Base-by-base conservation (phyloP, 2,797 vertebrate genomes). In the Enteromius paludinosus region DNA sequence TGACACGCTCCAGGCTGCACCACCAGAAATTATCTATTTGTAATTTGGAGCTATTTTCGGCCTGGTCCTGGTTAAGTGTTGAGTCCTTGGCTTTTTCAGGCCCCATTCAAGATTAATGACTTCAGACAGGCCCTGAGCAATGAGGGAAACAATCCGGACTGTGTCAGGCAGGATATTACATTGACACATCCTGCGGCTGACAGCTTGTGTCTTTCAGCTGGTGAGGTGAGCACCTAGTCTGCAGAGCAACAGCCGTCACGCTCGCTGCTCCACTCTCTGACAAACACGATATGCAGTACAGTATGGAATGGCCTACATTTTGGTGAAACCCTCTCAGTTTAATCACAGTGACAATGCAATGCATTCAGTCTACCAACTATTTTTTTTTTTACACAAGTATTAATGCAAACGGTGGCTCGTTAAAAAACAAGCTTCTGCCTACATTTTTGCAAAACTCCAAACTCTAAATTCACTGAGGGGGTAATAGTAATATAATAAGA, bases 101-200 rank as follows among this genome's bases (percentile, higher is more conserved):
- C 90, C 87, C 87, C 81, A 88, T 87, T 86, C 79, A 90, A 92
- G 91, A 94, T 93, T 92, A 95, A 95, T 94, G 92, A 92, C 91
- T 93, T 91, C 82, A 93, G 94, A 94, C 93, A 93, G 90, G 93
- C 93, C 90, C 84, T 81, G 90, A 92, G 92, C 89, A 83, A 93
- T 84, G 91, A 92, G 88, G 89, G 93, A 94, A 94, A 94, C 93
- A 93, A 93, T 93, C 92, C 90, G 89, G 90, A 92, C 90, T 89
- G 91, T 94, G 93, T 95, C 94, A 94, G 89, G 89, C 88, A 91
- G 91, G 91, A 94, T 94, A 95, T 94, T 94, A 91, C 92, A 92
- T 92, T 92, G 93, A 94, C 93, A 93, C 90, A 89, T 92, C 91
- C 91, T 49, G 78, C 78, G 38, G 86, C 89, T 92, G 94, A 93